These are phyloP conservation scores for Drosophila elegans DNA, from an alignment of 1,140 invertebrate genomes.

Conservation along the genomic window DNA sequence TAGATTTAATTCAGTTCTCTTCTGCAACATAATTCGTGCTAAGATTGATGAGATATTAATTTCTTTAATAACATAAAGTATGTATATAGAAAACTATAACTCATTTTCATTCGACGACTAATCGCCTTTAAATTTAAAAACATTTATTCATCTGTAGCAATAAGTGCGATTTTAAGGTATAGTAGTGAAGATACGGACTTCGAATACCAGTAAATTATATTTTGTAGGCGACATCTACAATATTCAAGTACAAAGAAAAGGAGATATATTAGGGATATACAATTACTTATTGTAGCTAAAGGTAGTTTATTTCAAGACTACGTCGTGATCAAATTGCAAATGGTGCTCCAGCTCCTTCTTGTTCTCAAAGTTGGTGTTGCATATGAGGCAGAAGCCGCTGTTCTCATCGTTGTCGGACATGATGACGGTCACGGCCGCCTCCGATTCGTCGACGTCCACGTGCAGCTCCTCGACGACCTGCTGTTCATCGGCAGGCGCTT, in stretches of 20 bases:
- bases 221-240: constrained; percentile 15
- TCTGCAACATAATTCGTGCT: too few relatives aligned
- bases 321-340: constrained; percentile 74
- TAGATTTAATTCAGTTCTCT: too few relatives aligned
- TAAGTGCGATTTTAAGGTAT: too few relatives aligned
- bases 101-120: too few relatives aligned
- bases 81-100: too few relatives aligned
- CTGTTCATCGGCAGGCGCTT: constrained; percentile 58
- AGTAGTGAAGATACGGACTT: neutral
- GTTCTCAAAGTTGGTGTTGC: constrained; percentile 67
- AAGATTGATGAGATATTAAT: too few relatives aligned
- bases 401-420: constrained; percentile 72
- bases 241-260: constrained; percentile 12
- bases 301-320: constrained; percentile 63
- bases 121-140: too few relatives aligned
- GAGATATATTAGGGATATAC: constrained; percentile 9
- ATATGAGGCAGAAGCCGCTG: constrained; percentile 70
- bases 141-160: too few relatives aligned
- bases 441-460: constrained; percentile 72
- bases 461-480: constrained; percentile 73
- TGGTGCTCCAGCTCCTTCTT: constrained; percentile 76
- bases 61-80: too few relatives aligned
- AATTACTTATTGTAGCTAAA: constrained; percentile 8
- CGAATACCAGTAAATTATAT: constrained; percentile 20
- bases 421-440: constrained; percentile 72